These are phyloP conservation scores for Molossus alvarezi DNA, from an alignment of 2,797 vertebrate species.

Conservation along the genomic window DNA sequence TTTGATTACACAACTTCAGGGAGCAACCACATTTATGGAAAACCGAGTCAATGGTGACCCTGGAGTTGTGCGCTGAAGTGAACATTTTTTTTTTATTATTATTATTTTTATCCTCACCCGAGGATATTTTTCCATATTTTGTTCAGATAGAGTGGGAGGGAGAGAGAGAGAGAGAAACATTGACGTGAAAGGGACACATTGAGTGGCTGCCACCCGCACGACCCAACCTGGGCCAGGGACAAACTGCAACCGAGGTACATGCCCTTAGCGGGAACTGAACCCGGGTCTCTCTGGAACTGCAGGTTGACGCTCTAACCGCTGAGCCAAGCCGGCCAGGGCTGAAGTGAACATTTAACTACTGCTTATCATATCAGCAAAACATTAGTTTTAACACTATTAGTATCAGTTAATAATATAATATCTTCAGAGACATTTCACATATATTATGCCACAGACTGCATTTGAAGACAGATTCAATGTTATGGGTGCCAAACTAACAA, in stretches of 20 bases:
- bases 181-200: too few species aligned
- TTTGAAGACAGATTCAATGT: background rate
- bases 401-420: background rate
- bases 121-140: too few species aligned
- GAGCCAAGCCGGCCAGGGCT: too few species aligned
- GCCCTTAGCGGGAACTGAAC: too few species aligned
- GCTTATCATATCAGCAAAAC: background rate
- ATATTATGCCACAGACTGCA: background rate
- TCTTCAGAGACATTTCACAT: background rate
- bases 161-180: too few species aligned
- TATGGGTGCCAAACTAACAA: background rate
- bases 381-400: background rate
- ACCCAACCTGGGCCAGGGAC: too few species aligned
- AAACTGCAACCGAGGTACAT: too few species aligned
- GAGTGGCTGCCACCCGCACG: too few species aligned
- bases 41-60: background rate
- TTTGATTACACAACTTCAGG: fast-evolving
- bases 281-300: too few species aligned
- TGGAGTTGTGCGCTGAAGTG: background rate
- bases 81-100: background rate
- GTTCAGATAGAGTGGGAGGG: too few species aligned
- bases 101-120: too few species aligned
- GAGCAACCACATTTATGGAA: background rate
- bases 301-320: too few species aligned
- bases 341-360: background rate